Conservation (phyloP, 2,113 vertebrate species). For the Labeo catla region DNA sequence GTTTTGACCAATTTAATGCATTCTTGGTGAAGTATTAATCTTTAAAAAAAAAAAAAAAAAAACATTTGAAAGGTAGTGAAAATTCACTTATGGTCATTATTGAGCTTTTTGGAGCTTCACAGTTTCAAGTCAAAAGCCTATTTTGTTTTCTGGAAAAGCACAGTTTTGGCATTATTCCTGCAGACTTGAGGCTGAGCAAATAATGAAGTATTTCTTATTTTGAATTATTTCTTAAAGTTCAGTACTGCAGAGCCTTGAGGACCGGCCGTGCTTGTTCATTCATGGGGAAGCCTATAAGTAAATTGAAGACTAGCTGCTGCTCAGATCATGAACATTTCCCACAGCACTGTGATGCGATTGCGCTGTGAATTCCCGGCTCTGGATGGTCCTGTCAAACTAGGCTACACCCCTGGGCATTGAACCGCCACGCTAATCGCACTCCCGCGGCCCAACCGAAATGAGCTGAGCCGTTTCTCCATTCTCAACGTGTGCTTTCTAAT, state of each 20-base stretch:
- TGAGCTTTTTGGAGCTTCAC: not conserved
- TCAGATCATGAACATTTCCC: conserved; percentile 21
- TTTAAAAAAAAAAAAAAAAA: no score
- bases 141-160: not conserved
- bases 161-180: conserved; percentile 1
- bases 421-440: not conserved
- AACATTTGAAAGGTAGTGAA: not conserved
- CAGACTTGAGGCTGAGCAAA: not conserved
- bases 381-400: conserved; percentile 12
- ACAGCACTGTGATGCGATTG: conserved; percentile 6
- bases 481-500: conserved; percentile 28
- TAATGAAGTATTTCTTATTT: not conserved
- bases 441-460: conserved; percentile 5
- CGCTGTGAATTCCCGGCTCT: conserved; percentile 1
- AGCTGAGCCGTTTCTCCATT: not conserved
- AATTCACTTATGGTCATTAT: not conserved
- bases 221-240: not conserved
- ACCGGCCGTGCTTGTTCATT: not conserved
- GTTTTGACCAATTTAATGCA: not conserved
- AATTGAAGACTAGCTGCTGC: not conserved
- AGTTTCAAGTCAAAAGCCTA: not conserved
- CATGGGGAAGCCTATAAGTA: not conserved
- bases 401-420: conserved; percentile 8
- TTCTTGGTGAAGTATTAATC: not conserved
- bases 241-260: not conserved